phyloP scores from a whole-genome alignment of 2,888 invertebrate genomes.

The Drosophila demipolita region DNA sequence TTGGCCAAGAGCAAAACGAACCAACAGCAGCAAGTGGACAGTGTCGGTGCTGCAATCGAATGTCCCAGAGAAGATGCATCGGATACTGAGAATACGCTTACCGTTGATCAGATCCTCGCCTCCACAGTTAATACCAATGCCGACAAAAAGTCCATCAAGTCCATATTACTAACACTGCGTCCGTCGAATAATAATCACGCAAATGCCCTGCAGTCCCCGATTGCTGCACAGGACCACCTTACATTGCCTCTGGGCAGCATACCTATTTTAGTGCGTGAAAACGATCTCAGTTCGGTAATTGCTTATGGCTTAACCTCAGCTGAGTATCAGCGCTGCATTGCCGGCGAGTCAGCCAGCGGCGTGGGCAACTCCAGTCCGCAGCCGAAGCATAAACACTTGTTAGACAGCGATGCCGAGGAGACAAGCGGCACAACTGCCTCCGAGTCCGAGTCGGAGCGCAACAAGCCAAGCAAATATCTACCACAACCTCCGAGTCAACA shows the following conservation, averaged over 20 bases:
- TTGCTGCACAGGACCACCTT: constrained; percentile 90
- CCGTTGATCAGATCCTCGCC: constrained; percentile 64
- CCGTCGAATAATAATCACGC: constrained; percentile 86
- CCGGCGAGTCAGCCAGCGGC: constrained; percentile 22
- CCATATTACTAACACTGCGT: constrained; percentile 88
- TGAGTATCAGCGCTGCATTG: constrained; percentile 89
- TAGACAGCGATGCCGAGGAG: constrained; percentile 81
- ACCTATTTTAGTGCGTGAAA: constrained; percentile 91
- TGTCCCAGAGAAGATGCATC: constrained; percentile 44
- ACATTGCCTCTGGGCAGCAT: constrained; percentile 87
- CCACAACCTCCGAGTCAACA: constrained; percentile 82
- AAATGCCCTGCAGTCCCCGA: constrained; percentile 86
- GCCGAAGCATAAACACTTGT: constrained; percentile 81
- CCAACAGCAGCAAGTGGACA: constrained; percentile 25
- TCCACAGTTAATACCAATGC: constrained; percentile 51
- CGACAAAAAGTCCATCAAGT: constrained; percentile 88
- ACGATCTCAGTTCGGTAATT: constrained; percentile 93
- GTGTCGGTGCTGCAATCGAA: constrained; percentile 33
- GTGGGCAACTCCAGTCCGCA: constrained; percentile 78
- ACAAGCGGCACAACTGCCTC: constrained; percentile 34
- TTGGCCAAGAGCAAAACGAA: constrained; percentile 37
- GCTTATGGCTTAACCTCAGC: constrained; percentile 91
- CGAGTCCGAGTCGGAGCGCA: constrained; percentile 50
- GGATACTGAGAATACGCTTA: constrained; percentile 60
- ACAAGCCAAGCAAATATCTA: constrained; percentile 49